Evolutionary conservation across 35 echinoderm and acorn worm genomes (phyloP).

Genomic region (Eucidaris tribuloides): DNA sequence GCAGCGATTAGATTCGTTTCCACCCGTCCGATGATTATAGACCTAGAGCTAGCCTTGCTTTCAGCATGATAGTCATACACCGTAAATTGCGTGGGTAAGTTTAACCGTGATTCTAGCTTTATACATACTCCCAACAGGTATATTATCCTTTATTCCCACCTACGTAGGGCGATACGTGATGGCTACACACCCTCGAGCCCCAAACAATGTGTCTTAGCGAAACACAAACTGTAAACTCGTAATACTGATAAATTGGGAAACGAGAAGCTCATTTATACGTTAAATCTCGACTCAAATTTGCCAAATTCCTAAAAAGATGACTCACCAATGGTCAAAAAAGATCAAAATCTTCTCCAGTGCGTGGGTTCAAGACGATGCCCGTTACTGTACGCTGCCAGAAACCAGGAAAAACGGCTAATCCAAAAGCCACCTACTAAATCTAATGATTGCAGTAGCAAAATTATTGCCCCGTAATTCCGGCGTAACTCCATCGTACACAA

Average conservation of each 20-base stretch:
- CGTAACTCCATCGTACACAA: constrained; percentile 34
- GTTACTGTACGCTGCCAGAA: neutral
- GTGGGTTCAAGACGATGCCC: constrained; percentile 16
- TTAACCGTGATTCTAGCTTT: too few relatives aligned
- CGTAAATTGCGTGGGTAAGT: too few relatives aligned
- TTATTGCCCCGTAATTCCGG: constrained; percentile 47
- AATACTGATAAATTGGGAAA: constrained; percentile 35
- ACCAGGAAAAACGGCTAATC: constrained; percentile 21
- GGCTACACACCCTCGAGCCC: too few relatives aligned
- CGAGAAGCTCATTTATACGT: constrained; percentile 29
- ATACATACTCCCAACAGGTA: too few relatives aligned
- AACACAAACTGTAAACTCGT: constrained; percentile 46
- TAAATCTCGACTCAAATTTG: constrained; percentile 60
- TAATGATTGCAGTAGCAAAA: constrained; percentile 60
- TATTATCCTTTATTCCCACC: too few relatives aligned
- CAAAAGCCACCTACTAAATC: constrained; percentile 20
- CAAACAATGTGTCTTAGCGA: constrained; percentile 35
- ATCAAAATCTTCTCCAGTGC: constrained; percentile 23
- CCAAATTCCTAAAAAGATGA: constrained; percentile 27
- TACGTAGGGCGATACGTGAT: too few relatives aligned
- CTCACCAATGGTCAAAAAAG: constrained; percentile 36
- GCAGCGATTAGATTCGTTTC: too few relatives aligned
- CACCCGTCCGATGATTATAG: too few relatives aligned
- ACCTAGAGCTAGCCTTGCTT: too few relatives aligned
- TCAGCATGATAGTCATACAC: too few relatives aligned